A percentile compares a stretch with the other conserved stretches of the same genome.
Conservation (phyloP, 2,113 vertebrate species). For the Cacatua alba region DNA sequence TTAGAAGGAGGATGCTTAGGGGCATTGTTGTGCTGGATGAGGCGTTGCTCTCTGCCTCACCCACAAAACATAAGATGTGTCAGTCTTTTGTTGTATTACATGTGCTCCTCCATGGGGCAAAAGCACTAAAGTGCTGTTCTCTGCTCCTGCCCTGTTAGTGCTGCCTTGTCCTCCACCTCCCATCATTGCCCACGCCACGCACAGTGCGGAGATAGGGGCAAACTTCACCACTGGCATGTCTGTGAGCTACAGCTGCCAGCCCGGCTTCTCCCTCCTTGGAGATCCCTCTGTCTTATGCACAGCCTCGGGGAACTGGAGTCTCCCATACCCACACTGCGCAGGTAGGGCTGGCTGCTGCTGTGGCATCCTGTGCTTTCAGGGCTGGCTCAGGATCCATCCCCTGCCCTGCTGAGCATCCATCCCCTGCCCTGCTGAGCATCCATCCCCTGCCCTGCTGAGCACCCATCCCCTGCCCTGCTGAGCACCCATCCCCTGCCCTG, state of each 20-base stretch:
- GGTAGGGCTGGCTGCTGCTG: slow-evolving; percentile 19
- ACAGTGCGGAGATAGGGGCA: neutral
- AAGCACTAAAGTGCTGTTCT: neutral
- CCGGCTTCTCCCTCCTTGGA: slow-evolving; percentile 33
- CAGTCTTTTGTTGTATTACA: accelerated
- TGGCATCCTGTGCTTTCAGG: accelerated
- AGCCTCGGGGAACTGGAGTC: slow-evolving; percentile 45
- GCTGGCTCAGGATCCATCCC: neutral
- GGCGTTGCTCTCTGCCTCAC: neutral
- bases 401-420: too few relatives aligned
- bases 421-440: neutral
- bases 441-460: accelerated
- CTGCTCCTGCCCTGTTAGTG: neutral
- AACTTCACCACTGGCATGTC: slow-evolving; percentile 15
- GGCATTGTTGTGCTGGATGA: neutral
- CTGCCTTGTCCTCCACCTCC: slow-evolving; percentile 21
- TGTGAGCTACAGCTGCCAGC: slow-evolving; percentile 56
- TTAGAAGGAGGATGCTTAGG: neutral
- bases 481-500: accelerated
- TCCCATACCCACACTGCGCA: slow-evolving; percentile 43
- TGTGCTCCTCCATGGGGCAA: accelerated
- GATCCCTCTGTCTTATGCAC: neutral
- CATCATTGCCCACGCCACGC: neutral
- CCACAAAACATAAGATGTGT: accelerated
- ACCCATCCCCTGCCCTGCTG: accelerated